These are phyloP conservation scores for Sarcophaga variegata DNA, from an alignment of 2,888 invertebrate genomes.

Conservation along the genomic window DNA sequence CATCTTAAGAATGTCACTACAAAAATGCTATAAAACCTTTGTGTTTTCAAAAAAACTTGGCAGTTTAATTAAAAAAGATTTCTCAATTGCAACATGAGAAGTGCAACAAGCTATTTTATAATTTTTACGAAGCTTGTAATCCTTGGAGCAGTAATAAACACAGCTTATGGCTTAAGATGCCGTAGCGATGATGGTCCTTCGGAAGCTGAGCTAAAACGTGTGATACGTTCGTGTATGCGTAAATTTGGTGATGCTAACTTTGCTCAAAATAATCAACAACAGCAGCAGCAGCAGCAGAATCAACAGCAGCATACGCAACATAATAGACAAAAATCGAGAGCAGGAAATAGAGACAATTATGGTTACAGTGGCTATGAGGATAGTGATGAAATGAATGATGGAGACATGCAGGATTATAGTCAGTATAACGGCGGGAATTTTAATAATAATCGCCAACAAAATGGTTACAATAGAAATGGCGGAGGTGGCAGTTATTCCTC, in stretches of 20 bases:
- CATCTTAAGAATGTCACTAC: background rate
- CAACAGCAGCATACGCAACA: slow-evolving; percentile 41
- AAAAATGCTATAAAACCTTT: slow-evolving; percentile 42
- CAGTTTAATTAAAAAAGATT: too few species aligned
- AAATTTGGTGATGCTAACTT: slow-evolving; percentile 75
- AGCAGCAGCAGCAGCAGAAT: slow-evolving; percentile 46
- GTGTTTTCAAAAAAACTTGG: background rate
- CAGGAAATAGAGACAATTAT: slow-evolving; percentile 54
- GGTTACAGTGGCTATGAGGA: slow-evolving; percentile 53
- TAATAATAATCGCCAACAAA: slow-evolving; percentile 56
- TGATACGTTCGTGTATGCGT: slow-evolving; percentile 84
- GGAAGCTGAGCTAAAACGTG: slow-evolving; percentile 84
- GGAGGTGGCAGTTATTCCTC: slow-evolving; percentile 2
- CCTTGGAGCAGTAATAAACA: background rate
- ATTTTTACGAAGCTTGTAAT: background rate
- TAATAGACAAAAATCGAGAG: slow-evolving; percentile 34
- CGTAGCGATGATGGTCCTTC: slow-evolving; percentile 84
- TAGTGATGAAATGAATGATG: slow-evolving; percentile 72
- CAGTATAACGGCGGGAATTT: slow-evolving; percentile 49
- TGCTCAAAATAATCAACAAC: slow-evolving; percentile 34
- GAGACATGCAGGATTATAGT: slow-evolving; percentile 70
- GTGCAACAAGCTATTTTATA: background rate
- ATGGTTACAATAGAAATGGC: slow-evolving; percentile 43
- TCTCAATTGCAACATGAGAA: background rate
- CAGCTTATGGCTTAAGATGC: slow-evolving; percentile 82